A percentile compares a stretch with the other conserved stretches of the same genome.
These are phyloP conservation scores for Drosophila busckii DNA, from an alignment of 1,140 invertebrate species.

Conservation along the genomic window DNA sequence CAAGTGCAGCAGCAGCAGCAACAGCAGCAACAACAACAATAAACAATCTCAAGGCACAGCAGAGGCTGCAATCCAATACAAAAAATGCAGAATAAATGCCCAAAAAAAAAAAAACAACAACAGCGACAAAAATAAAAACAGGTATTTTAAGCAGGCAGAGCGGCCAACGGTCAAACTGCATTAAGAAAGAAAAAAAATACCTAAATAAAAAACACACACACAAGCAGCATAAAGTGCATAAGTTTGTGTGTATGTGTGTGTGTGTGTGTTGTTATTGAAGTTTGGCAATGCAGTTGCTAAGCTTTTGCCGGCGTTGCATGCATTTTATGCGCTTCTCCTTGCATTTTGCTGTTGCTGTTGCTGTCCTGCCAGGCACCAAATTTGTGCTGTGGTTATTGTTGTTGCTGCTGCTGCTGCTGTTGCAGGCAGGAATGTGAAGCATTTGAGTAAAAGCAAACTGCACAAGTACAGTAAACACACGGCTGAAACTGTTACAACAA, in stretches of 20 bases:
- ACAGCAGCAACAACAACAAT: constrained; percentile 11
- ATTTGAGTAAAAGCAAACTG: constrained; percentile 35
- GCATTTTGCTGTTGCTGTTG: constrained; percentile 1
- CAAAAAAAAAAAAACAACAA: too few species aligned
- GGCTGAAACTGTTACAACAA: background rate
- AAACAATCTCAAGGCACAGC: constrained; percentile 23
- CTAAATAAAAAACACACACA: constrained; percentile 29
- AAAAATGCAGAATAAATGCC: constrained; percentile 75
- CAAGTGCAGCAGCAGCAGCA: constrained; percentile 50
- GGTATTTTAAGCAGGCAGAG: constrained; percentile 55
- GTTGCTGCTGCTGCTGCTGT: constrained; percentile 16
- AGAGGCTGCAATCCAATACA: constrained; percentile 71
- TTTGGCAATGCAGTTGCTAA: constrained; percentile 70
- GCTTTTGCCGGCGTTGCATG: constrained; percentile 55
- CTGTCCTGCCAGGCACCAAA: too few species aligned
- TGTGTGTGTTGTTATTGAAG: constrained; percentile 44
- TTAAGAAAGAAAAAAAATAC: constrained; percentile 54
- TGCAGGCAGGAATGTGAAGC: constrained; percentile 46
- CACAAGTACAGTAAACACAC: constrained; percentile 58
- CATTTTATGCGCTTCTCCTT: constrained; percentile 50
- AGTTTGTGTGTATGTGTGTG: constrained; percentile 8
- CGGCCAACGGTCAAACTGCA: constrained; percentile 73
- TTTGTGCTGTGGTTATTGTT: constrained; percentile 5
- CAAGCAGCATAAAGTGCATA: constrained; percentile 18
- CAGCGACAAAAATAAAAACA: constrained; percentile 73